phyloP scores from a whole-genome alignment of 1,140 invertebrate species.

The Coenobita brevimanus region DNA sequence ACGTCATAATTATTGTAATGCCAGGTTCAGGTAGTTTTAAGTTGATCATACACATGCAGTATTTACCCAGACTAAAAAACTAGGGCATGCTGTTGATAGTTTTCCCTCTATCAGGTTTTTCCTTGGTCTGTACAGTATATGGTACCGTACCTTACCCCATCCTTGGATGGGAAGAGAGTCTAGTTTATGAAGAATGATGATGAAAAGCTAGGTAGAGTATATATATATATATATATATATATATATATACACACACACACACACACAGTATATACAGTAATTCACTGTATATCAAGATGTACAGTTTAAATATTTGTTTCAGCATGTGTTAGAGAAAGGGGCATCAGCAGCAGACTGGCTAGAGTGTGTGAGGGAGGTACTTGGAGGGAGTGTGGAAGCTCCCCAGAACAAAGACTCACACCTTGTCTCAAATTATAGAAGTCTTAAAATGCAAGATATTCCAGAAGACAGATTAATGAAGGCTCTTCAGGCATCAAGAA shows the following conservation, averaged over 20 bases:
- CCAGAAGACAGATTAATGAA: neutral
- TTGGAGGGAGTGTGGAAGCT: slow-evolving; percentile 29
- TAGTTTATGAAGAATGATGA: too few species aligned
- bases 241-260: neutral
- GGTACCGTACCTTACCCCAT: too few species aligned
- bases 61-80: too few species aligned
- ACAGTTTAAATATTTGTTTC: neutral
- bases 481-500: slow-evolving; percentile 19
- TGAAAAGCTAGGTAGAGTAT: too few species aligned
- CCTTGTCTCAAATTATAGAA: slow-evolving; percentile 41
- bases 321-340: slow-evolving; percentile 13
- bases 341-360: slow-evolving; percentile 46
- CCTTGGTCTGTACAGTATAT: too few species aligned
- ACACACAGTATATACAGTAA: neutral
- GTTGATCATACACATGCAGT: too few species aligned
- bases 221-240: too few species aligned
- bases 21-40: too few species aligned
- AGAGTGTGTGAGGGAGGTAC: neutral
- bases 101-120: too few species aligned
- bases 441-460: neutral
- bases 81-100: too few species aligned
- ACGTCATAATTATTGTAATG: too few species aligned
- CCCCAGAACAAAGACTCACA: slow-evolving; percentile 15
- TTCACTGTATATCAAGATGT: neutral
- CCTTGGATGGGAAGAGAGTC: too few species aligned